These are phyloP conservation scores for Hemicentrotus pulcherrimus DNA, from an alignment of 35 echinoderm and acorn worm genomes.

Conservation along the genomic window DNA sequence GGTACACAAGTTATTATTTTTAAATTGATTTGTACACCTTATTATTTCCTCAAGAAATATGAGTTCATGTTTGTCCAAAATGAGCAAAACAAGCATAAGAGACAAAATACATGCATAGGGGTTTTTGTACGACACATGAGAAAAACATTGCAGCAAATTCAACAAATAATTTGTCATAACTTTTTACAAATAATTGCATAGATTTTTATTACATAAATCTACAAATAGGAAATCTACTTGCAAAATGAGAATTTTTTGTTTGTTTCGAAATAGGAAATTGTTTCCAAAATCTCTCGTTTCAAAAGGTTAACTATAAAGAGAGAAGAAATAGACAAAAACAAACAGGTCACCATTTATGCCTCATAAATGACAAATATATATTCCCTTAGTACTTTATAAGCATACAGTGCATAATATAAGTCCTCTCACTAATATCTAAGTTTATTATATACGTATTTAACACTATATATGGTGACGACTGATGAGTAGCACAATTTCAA, in stretches of 20 bases:
- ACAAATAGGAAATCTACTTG: background rate
- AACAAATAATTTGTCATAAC: background rate
- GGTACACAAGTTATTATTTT: no score
- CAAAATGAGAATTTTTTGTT: background rate
- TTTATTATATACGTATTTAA: background rate
- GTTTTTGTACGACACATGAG: no score
- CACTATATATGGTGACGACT: background rate
- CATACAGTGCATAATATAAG: background rate
- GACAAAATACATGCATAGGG: background rate
- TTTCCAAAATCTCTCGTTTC: background rate
- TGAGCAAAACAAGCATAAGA: background rate
- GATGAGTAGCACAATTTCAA: background rate
- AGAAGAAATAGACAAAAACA: no score
- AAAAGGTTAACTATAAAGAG: no score
- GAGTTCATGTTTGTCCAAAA: no score
- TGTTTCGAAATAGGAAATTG: background rate
- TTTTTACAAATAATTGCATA: background rate
- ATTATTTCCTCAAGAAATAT: no score
- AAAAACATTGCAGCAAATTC: background rate
- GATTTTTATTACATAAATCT: background rate
- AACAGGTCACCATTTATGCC: background rate
- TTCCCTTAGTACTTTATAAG: background rate
- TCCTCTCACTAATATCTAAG: background rate
- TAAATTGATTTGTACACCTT: no score
- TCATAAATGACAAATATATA: background rate